These are phyloP conservation scores for Mnemiopsis leidyi DNA, from an alignment of 37 sponge, comb jelly and placozoan genomes.

Conservation along the genomic window DNA sequence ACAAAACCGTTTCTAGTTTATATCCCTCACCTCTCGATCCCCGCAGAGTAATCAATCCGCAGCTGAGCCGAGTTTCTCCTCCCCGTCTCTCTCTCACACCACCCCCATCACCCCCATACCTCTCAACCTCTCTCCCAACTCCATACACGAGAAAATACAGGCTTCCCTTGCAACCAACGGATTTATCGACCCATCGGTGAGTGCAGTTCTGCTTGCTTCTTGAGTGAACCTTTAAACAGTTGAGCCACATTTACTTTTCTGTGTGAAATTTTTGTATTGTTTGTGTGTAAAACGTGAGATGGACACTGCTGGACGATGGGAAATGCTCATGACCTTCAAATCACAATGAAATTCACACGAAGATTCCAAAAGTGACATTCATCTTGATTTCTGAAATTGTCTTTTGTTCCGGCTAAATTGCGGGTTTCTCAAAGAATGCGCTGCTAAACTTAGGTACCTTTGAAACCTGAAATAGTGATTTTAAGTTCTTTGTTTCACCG, in stretches of 20 bases:
- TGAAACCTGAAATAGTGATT: neutral
- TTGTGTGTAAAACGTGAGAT: no score
- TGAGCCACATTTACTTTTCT: no score
- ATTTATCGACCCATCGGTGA: conserved; percentile 55
- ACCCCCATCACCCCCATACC: conserved; percentile 31
- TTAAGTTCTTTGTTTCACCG: neutral
- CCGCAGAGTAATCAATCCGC: neutral
- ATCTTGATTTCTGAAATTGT: neutral
- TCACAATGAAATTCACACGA: neutral
- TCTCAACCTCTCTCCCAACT: conserved; percentile 38
- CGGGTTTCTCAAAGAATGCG: neutral
- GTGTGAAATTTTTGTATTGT: no score
- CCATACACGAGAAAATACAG: conserved; percentile 50
- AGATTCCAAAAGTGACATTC: neutral
- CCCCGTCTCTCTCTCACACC: conserved; percentile 8
- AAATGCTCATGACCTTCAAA: neutral
- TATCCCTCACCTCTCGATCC: no score
- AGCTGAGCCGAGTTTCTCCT: neutral
- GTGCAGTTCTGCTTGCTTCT: no score
- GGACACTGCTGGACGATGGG: no score
- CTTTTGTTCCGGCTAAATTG: neutral
- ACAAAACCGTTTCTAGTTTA: no score
- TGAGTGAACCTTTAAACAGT: no score
- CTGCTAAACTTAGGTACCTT: neutral
- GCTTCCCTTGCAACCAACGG: conserved; percentile 64